Evolutionary conservation across 2,888 invertebrate genomes (phyloP), one percentile per base, ranked within the genome.

Genomic region (Eustalomyia histrio): DNA sequence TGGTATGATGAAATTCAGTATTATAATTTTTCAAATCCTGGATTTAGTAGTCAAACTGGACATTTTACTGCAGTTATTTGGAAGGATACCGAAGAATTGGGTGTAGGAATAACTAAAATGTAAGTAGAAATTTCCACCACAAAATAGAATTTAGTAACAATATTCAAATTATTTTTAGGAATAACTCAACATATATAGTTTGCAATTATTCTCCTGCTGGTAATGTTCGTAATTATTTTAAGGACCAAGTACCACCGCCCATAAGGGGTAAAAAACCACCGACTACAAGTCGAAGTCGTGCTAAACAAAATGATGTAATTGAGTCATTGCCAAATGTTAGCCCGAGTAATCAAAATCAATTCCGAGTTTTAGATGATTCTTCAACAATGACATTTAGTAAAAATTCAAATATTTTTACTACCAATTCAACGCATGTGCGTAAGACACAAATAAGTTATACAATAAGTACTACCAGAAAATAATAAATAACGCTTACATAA

Each of bases 131-230:
- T 43, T 60, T 60, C 33, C 10, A 47, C 4, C 2, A n/a, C 16
- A n/a, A 47, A 18, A 3, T 2, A n/a, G n/a, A n/a, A n/a, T n/a
- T n/a, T n/a, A n/a, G n/a, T n/a, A n/a, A n/a, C n/a, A n/a, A 21
- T 21, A 3, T 21, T 21, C 2, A 21, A 16, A n/a, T 47, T 47
- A 47, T 83, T 21, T 71, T 12, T 21, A 33, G 94, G 93, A 87
- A 93, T 94, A 83, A 96, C 94, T 88, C 83, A 1, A 86, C 86
- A 12, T 89, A 85, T 85, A 97, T 98, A 0, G 98, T 98, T 0
- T 96, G 95, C 43, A 96, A 97, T 90, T 98, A 98, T 89, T 93
- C 93, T 85, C 98, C 98, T 0, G 95, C 97, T 0, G 98, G 98
- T 2, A 98, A 98, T 90, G 94, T 95, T 83, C 92, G 94, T 55